Evolutionary conservation across 2,797 vertebrate genomes (phyloP).

Genomic region (Alcedo quadribrachys): DNA sequence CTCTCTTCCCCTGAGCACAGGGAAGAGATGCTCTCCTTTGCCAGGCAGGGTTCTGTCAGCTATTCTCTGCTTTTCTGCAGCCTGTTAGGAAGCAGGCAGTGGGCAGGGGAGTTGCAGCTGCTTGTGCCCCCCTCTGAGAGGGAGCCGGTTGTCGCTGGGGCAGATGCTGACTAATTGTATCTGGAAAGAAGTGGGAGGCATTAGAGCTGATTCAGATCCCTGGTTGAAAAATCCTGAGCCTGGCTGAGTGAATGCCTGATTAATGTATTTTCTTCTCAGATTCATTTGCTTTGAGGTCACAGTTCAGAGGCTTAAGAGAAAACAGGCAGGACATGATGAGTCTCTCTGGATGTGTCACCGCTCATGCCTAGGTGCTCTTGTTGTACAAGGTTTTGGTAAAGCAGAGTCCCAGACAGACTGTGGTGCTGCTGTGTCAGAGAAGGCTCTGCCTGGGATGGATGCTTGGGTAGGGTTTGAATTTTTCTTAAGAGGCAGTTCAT

Average conservation of each 20-base stretch:
- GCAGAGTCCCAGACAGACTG: neutral
- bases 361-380: neutral
- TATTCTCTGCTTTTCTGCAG: neutral
- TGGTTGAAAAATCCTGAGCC: constrained; percentile 12
- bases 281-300: constrained; percentile 53
- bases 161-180: constrained; percentile 45
- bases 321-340: neutral
- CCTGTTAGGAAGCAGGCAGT: neutral
- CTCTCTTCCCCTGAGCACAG: neutral
- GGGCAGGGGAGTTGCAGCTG: neutral
- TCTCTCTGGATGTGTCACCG: neutral
- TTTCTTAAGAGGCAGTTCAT: neutral
- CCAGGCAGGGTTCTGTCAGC: neutral
- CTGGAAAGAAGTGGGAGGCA: constrained; percentile 16
- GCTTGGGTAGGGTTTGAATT: neutral
- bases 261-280: constrained; percentile 47
- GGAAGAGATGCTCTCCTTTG: neutral
- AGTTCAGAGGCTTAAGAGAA: constrained; percentile 42
- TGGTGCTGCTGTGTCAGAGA: fast-evolving
- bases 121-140: neutral
- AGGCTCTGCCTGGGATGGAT: neutral
- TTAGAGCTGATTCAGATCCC: constrained; percentile 42
- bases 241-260: constrained; percentile 1
- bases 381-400: neutral
- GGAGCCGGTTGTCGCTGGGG: neutral